These are phyloP conservation scores for Temnothorax nylanderi DNA, from an alignment of 1,140 invertebrate genomes.

Conservation along the genomic window DNA sequence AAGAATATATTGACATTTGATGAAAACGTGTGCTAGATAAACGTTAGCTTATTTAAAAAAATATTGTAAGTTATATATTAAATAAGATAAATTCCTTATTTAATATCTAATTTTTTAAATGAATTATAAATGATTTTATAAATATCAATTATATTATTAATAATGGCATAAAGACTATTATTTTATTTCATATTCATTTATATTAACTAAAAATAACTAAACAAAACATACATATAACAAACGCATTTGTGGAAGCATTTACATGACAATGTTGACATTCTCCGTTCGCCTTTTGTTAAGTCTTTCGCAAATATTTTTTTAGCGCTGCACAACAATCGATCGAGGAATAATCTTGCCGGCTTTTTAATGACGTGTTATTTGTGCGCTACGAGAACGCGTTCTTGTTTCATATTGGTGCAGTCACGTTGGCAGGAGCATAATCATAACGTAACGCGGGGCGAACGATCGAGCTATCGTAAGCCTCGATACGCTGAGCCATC, in stretches of 20 bases:
- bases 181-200: background rate
- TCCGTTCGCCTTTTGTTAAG: background rate
- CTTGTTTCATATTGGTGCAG: slow-evolving; percentile 16
- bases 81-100: background rate
- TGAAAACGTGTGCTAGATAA: background rate
- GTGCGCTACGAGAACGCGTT: background rate
- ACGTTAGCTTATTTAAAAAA: background rate
- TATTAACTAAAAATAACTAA: background rate
- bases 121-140: background rate
- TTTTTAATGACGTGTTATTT: slow-evolving; percentile 46
- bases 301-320: slow-evolving; percentile 17
- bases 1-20: background rate
- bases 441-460: slow-evolving; percentile 57
- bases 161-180: background rate
- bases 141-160: background rate
- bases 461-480: slow-evolving; percentile 60
- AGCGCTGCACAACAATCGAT: background rate
- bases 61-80: background rate
- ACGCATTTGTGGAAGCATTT: background rate
- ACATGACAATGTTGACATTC: background rate
- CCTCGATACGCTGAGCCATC: slow-evolving; percentile 58
- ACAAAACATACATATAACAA: background rate
- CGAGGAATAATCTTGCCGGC: slow-evolving; percentile 13
- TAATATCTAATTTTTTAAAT: background rate
- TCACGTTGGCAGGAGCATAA: slow-evolving; percentile 52